phyloP scores from a whole-genome alignment of 2,797 vertebrate genomes.

The Harpagifer antarcticus region DNA sequence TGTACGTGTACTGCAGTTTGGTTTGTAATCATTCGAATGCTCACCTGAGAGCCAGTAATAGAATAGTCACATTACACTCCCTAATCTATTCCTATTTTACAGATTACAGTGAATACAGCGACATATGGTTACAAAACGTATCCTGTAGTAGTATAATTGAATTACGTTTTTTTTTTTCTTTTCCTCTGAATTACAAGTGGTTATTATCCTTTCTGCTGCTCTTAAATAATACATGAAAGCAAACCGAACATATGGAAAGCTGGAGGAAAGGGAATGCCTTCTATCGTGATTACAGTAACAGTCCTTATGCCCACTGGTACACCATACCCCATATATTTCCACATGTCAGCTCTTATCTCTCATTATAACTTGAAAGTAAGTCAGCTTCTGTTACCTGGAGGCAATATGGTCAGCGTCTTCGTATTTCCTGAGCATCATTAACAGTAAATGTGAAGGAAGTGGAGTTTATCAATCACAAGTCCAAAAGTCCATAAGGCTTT shows the following conservation, averaged over 20 bases:
- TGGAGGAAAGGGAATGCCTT: slow-evolving; percentile 10
- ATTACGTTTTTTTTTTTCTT: not conserved
- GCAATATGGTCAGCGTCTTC: slow-evolving; percentile 10
- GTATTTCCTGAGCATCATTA: slow-evolving; percentile 22
- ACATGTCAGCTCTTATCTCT: slow-evolving; percentile 34
- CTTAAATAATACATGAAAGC: slow-evolving; percentile 48
- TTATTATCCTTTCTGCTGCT: not conserved
- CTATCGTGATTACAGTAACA: slow-evolving; percentile 39
- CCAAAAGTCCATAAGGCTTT: not conserved
- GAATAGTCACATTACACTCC: slow-evolving; percentile 5
- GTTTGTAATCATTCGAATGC: not conserved
- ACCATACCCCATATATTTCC: slow-evolving; percentile 39
- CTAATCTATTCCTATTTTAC: slow-evolving; percentile 16
- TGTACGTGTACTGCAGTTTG: slow-evolving; percentile 12
- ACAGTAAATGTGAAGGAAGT: not conserved
- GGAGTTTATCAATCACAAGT: not conserved
- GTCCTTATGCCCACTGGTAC: slow-evolving; percentile 21
- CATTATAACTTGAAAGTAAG: slow-evolving; percentile 33
- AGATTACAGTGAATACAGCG: not conserved
- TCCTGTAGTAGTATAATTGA: slow-evolving; percentile 2
- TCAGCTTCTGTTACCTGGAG: slow-evolving; percentile 36
- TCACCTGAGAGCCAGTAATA: slow-evolving; percentile 28
- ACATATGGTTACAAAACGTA: not conserved
- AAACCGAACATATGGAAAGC: slow-evolving; percentile 6
- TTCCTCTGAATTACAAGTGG: slow-evolving; percentile 20